Base-by-base conservation (phyloP, 2,888 invertebrate genomes). In the Itoplectis maculator region DNA sequence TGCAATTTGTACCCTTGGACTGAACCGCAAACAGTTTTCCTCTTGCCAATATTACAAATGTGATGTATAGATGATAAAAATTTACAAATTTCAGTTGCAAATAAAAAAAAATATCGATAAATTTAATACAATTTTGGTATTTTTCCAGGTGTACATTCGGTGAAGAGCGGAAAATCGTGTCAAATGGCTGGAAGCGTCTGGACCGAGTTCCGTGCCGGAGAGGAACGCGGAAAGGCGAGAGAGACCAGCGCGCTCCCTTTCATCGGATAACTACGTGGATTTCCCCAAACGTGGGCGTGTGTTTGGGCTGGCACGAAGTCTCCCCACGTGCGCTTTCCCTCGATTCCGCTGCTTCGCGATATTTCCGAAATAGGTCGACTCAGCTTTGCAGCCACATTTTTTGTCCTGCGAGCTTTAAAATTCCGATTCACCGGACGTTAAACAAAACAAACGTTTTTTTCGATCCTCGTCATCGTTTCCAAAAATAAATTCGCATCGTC, bases 211-310 rank as follows among this genome's bases (percentile, higher is more conserved):
- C 45, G 15, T 56, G 35, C 11, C n/a, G 65, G n/a, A n/a, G n/a
- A 20, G 47, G 42, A 65, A 65, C 54, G 35, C 54, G 11, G 47
- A 65, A 65, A 61, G 29, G 29, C 63, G 29, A 29, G 29, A 68
- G 15, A 75, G 59, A 73, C 45, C 56, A 72, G 69, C 66, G 70
- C 72, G 73, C 79, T 81, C 70, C 40, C 75, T 84, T 79, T 79
- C 79, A 45, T 75, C 51, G 63, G 35, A 73, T 63, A 83, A 59
- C 47, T 78, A 80, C 79, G 83, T 61, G 82, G 84, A 85, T 88
- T 88, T 88, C 83, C 18, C 63, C 56, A 86, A 83, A 86, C 87
- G 88, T 90, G 89, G 90, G 90, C 84, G 90, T 87, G 73, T 90
- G 89, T 90, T 90, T 90, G 87, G 87, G 88, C 82, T 69, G 81